Evolutionary conservation across 2,113 vertebrate species (phyloP), one percentile per base, ranked within the genome.

Genomic region (Thamnaconus septentrionalis): DNA sequence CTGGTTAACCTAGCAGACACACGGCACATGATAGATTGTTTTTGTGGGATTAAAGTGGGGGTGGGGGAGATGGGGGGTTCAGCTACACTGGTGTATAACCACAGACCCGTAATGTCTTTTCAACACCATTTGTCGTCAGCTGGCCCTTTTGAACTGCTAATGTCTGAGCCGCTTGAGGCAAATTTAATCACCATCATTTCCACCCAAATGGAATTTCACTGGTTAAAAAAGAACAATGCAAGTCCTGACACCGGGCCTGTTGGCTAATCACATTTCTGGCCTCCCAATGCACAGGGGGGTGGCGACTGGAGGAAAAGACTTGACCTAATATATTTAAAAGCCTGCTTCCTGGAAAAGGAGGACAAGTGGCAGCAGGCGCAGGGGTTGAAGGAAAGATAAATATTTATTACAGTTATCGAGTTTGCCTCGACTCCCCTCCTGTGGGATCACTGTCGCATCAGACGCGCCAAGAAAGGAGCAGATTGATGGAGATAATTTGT

Each of bases 311-410:
- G 78, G 18, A 64, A 87, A 82, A 82, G 87, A 91, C 81, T 91
- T 90, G 90, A 92, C 90, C 91, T 90, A 91, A 92, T 92, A 92
- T 90, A 91, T 93, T 92, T 93, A 91, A 93, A 92, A 92, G 90
- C 89, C 87, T 78, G 61, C 87, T 90, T 89, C 88, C 82, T 86
- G 84, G 81, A 88, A 89, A 89, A 77, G 85, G 68, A 84, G 85
- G 88, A 91, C 89, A 90, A 88, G 86, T 88, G 90, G 87, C 85
- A 89, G 80, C 88, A 86, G 90, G 87, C 80, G 78, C 78, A 88
- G 73, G 77, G 88, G 87, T 89, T 89, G 88, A 91, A 89, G 89
- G 90, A 90, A 90, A 90, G 88, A 91, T 91, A 89, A 91, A 92
- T 91, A 91, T 92, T 92, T 93, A 92, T 92, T 90, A 88, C 83